phyloP scores from a whole-genome alignment of 1,140 invertebrate genomes.

The Dolichoris vasculosae region DNA sequence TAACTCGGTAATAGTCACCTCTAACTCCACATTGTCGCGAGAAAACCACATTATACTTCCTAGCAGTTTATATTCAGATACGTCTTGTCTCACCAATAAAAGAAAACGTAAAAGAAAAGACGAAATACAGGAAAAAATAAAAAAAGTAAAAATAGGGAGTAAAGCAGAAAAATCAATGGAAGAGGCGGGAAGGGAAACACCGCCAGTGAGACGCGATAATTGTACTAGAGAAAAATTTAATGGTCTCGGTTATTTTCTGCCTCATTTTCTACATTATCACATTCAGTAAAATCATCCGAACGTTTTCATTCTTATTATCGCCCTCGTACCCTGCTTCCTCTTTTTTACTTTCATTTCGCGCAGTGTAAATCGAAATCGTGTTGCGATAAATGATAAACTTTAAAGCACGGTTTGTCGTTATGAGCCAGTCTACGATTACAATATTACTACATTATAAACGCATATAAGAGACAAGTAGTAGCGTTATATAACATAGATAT shows the following conservation, averaged over 20 bases:
- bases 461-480: not conserved
- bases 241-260: constrained; percentile 60
- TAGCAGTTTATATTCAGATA: not conserved
- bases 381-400: not conserved
- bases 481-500: not conserved
- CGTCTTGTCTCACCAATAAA: no score
- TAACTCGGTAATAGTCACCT: no score
- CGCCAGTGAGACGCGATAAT: constrained; percentile 59
- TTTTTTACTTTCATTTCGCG: not conserved
- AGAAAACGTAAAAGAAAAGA: not conserved
- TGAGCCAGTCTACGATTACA: constrained; percentile 7
- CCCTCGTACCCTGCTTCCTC: not conserved
- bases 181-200: not conserved
- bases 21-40: no score
- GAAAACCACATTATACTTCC: no score
- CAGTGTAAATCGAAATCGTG: not conserved
- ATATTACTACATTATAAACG: constrained; percentile 31
- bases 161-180: constrained; percentile 7
- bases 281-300: constrained; percentile 41
- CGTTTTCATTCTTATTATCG: constrained; percentile 15
- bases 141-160: constrained; percentile 31
- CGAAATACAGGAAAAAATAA: no score
- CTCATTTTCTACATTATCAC: constrained; percentile 61
- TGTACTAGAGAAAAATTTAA: constrained; percentile 64
- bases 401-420: not conserved